Percentiles rank a stretch among this genome's conserved stretches.
These are phyloP conservation scores for Eurystomus gularis DNA, from an alignment of 2,113 vertebrate species.

Conservation along the genomic window DNA sequence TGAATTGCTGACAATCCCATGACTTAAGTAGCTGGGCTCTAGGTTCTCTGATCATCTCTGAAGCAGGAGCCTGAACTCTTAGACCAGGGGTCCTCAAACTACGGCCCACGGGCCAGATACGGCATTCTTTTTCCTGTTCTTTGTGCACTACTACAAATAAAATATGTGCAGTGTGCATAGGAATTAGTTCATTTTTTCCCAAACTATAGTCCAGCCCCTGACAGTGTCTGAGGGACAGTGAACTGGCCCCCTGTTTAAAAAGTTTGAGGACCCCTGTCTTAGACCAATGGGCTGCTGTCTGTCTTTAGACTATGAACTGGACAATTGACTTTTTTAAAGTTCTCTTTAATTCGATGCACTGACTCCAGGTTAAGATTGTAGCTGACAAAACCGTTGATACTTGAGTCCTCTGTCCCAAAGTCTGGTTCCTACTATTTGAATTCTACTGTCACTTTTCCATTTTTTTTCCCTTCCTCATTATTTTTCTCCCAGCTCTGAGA, in stretches of 20 bases:
- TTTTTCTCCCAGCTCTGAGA: neutral
- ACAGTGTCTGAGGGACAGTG: too few species aligned
- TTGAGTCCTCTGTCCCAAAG: neutral
- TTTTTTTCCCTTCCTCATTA: neutral
- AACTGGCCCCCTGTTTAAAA: too few species aligned
- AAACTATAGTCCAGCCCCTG: too few species aligned
- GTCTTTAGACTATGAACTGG: neutral
- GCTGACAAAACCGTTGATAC: neutral
- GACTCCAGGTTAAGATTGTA: neutral
- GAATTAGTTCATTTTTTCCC: too few species aligned
- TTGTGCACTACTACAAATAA: too few species aligned
- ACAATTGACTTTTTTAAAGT: neutral
- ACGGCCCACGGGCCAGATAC: too few species aligned
- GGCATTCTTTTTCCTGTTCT: too few species aligned
- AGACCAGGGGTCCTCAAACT: too few species aligned
- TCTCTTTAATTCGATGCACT: neutral
- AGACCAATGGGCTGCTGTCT: neutral
- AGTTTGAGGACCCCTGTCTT: too few species aligned
- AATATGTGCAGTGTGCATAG: too few species aligned
- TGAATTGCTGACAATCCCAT: neutral
- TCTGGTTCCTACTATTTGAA: neutral
- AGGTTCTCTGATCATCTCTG: neutral
- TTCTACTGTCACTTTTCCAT: neutral
- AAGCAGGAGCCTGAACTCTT: neutral
- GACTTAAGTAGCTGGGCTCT: neutral